Percentiles rank a stretch among this genome's conserved stretches.
phyloP scores from a whole-genome alignment of 2,113 vertebrate species.

The Neopipo cinnamomea region DNA sequence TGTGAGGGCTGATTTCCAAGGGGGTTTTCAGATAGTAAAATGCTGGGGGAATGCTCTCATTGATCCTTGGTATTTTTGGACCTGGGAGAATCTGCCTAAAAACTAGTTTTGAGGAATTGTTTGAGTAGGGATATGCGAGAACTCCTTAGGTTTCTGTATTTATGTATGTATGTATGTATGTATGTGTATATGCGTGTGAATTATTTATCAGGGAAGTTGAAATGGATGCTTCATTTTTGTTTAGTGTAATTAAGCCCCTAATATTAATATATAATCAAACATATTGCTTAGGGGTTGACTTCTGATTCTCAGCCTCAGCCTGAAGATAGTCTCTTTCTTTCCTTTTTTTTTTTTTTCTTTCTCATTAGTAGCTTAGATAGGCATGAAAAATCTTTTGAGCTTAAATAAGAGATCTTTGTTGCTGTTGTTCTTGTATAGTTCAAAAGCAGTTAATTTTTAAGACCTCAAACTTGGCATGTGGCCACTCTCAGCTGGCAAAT shows the following conservation, averaged over 20 bases:
- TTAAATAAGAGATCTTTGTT: conserved; percentile 62
- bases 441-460: conserved; percentile 71
- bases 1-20: background rate
- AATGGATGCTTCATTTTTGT: conserved; percentile 37
- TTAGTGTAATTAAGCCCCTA: conserved; percentile 44
- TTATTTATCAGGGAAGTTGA: conserved; percentile 38
- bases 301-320: conserved; percentile 36
- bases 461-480: conserved; percentile 50
- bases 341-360: conserved; percentile 23
- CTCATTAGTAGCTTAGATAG: conserved; percentile 61
- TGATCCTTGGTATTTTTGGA: background rate
- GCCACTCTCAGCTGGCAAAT: conserved; percentile 62
- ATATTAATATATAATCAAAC: conserved; percentile 65
- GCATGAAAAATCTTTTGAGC: conserved; percentile 59
- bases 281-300: conserved; percentile 48
- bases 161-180: background rate
- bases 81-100: background rate
- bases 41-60: background rate
- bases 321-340: conserved; percentile 47
- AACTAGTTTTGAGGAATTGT: background rate
- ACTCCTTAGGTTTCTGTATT: background rate
- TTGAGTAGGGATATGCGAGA: background rate
- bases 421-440: conserved; percentile 61
- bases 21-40: background rate
- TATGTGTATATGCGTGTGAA: background rate